Conservation (phyloP, 35 echinoderm and acorn worm genomes). For the Lytechinus variegatus region DNA sequence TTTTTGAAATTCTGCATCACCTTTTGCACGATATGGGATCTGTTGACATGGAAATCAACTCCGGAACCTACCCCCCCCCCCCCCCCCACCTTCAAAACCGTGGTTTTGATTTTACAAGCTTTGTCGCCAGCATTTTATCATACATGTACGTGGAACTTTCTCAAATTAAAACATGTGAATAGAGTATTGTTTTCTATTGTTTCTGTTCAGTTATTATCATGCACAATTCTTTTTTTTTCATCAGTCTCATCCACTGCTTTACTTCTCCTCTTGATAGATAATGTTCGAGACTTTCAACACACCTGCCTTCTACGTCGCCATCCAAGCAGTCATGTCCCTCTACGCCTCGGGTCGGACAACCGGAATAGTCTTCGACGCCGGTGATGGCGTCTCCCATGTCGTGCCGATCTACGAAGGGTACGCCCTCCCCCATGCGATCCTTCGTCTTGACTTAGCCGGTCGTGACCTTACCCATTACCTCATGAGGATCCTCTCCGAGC, state of each 20-base stretch:
- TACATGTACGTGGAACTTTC: too few species aligned
- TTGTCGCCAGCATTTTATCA: too few species aligned
- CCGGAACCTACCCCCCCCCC: too few species aligned
- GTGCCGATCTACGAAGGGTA: conserved; percentile 77
- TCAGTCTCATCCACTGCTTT: background rate
- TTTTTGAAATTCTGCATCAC: too few species aligned
- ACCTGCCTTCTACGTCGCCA: conserved; percentile 61
- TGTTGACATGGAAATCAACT: too few species aligned
- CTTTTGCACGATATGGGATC: too few species aligned
- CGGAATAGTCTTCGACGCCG: conserved; percentile 62
- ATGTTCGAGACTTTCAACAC: conserved; percentile 72
- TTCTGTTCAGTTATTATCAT: too few species aligned
- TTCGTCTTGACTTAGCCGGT: conserved; percentile 57
- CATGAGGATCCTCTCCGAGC: conserved; percentile 57
- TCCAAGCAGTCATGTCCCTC: conserved; percentile 69
- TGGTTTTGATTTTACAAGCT: too few species aligned
- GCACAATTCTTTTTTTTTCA: too few species aligned
- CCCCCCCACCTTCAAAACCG: too few species aligned
- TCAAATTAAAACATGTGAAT: too few species aligned
- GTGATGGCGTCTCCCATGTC: conserved; percentile 65
- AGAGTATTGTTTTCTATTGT: too few species aligned
- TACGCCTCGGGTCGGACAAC: conserved; percentile 68
- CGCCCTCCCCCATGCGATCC: conserved; percentile 63
- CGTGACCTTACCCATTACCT: conserved; percentile 72
- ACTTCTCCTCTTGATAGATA: background rate